These are phyloP conservation scores for Busseola fusca DNA, from an alignment of 2,888 invertebrate genomes.

Conservation along the genomic window DNA sequence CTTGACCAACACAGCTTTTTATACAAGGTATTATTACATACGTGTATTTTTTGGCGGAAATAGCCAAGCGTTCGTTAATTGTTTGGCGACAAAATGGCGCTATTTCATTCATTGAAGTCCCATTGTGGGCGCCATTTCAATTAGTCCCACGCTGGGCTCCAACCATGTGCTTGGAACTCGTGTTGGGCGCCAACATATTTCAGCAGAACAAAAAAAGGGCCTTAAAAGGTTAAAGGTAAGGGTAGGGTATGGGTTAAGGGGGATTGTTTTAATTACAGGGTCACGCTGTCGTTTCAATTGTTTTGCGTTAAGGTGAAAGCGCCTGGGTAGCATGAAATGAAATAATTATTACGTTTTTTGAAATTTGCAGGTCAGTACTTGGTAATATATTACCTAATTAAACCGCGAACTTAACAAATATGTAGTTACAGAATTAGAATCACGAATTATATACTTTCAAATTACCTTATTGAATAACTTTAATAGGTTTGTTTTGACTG, in stretches of 20 bases:
- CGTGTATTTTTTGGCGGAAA: neutral
- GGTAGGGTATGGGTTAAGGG: too few species aligned
- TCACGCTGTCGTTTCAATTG: neutral
- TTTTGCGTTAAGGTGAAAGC: neutral
- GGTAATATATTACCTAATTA: neutral
- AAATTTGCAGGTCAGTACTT: neutral
- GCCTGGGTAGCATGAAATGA: neutral
- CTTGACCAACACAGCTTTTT: constrained; percentile 90
- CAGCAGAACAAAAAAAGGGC: neutral
- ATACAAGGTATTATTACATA: constrained; percentile 84
- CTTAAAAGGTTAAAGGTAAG: too few species aligned
- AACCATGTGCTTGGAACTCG: neutral
- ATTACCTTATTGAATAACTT: too few species aligned
- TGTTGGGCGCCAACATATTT: constrained; percentile 2
- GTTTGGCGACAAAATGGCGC: neutral
- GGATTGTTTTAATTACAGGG: neutral
- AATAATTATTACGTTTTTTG: neutral
- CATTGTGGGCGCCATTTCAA: constrained; percentile 6
- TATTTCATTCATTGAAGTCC: neutral
- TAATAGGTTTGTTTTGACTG: too few species aligned
- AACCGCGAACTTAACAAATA: neutral
- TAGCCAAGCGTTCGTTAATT: neutral
- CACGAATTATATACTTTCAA: neutral
- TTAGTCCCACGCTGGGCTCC: constrained; percentile 19
- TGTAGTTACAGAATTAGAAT: neutral